Percentiles rank a stretch among this genome's conserved stretches.
Evolutionary conservation across 2,113 vertebrate genomes (phyloP).

Genomic region (Syrmaticus mikado): DNA sequence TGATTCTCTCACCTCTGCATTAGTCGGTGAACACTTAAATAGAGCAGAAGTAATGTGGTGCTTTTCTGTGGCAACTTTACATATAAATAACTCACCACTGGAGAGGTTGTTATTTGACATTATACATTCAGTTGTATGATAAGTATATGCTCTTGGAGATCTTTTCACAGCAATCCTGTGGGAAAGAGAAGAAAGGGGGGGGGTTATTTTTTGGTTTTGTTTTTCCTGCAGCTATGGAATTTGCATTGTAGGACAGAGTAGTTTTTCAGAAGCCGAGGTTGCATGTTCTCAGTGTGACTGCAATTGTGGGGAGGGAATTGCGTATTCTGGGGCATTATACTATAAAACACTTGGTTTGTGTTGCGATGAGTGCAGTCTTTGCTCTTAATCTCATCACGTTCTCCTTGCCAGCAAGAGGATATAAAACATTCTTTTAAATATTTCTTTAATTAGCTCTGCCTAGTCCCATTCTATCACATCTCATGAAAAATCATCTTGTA

Average conservation of each 20-base stretch:
- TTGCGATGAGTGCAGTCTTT: neutral
- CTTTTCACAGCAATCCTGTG: neutral
- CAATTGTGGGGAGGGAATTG: neutral
- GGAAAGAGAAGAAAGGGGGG: rapidly evolving
- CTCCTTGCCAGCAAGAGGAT: neutral
- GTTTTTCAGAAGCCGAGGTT: neutral
- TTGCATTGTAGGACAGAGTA: neutral
- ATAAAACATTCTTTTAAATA: neutral
- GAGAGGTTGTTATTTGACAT: neutral
- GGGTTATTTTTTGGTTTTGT: neutral
- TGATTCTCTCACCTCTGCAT: neutral
- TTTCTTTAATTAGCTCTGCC: neutral
- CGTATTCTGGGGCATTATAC: neutral
- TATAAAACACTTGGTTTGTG: neutral
- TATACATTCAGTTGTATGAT: neutral
- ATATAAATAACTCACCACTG: neutral
- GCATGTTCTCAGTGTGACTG: neutral
- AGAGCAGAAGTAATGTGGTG: constrained; percentile 13
- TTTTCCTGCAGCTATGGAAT: neutral
- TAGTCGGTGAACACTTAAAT: neutral
- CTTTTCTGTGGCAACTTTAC: constrained; percentile 12
- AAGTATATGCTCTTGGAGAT: neutral
- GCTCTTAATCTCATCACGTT: rapidly evolving
- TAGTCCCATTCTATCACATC: neutral
- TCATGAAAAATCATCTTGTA: neutral